Evolutionary conservation across 2,113 vertebrate genomes (phyloP).

Genomic region (Parotia lawesii): DNA sequence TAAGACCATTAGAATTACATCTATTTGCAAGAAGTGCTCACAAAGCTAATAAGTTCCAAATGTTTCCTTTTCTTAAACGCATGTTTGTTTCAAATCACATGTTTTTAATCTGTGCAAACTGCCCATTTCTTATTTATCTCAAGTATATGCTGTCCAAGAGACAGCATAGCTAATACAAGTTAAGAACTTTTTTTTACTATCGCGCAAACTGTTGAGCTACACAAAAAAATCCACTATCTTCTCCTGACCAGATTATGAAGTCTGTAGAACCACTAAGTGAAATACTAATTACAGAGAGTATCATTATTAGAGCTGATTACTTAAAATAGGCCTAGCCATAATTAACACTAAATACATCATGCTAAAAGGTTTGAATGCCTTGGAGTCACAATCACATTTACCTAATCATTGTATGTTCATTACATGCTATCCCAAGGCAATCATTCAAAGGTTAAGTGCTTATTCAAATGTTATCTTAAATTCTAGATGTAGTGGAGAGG

Average conservation of each 20-base stretch:
- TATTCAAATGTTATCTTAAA: not conserved
- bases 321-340: not conserved
- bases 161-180: conserved; percentile 29
- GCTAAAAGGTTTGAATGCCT: not conserved
- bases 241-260: not conserved
- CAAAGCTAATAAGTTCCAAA: conserved; percentile 72
- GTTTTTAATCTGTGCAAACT: conserved; percentile 65
- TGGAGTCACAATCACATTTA: not conserved
- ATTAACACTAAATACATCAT: not conserved
- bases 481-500: not conserved
- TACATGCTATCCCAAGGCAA: not conserved
- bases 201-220: not conserved
- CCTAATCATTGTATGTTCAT: not conserved
- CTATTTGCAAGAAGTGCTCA: conserved; percentile 26
- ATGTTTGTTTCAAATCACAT: conserved; percentile 69
- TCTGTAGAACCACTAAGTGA: not conserved
- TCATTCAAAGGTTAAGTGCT: not conserved
- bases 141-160: conserved; percentile 23
- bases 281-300: not conserved
- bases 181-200: not conserved
- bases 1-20: conserved; percentile 52
- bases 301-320: not conserved
- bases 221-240: not conserved
- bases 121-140: conserved; percentile 62
- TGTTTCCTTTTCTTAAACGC: conserved; percentile 62